These are phyloP conservation scores for Brachypodius melanocephalos DNA, from an alignment of 2,113 vertebrate genomes.

Conservation along the genomic window DNA sequence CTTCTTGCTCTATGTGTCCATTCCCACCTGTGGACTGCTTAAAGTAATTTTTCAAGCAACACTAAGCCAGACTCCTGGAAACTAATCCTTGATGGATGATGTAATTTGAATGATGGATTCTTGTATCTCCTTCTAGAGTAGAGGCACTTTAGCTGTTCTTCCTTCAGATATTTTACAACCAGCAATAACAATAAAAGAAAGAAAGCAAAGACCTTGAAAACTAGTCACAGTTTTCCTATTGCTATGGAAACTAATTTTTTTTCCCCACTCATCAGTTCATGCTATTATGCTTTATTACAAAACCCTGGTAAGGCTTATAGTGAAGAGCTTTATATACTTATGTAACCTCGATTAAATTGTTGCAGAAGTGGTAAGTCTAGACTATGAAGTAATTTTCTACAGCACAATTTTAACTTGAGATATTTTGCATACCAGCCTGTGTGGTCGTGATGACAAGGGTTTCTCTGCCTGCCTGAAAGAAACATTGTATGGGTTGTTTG, in stretches of 20 bases:
- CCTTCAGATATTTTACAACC: constrained; percentile 24
- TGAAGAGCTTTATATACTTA: neutral
- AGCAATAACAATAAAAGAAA: constrained; percentile 16
- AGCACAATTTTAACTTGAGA: neutral
- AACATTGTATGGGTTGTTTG: neutral
- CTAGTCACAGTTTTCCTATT: neutral
- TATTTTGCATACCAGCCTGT: neutral
- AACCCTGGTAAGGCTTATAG: neutral
- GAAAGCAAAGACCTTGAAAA: constrained; percentile 8
- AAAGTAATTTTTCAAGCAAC: neutral
- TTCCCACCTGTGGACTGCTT: neutral
- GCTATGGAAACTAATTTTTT: constrained; percentile 1
- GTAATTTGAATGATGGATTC: constrained; percentile 21
- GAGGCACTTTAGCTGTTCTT: neutral
- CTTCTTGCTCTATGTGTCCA: neutral
- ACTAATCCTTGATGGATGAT: neutral
- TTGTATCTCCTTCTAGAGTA: neutral
- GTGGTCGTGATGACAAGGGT: neutral
- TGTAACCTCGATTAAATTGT: neutral
- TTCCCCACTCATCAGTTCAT: neutral
- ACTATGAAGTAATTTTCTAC: neutral
- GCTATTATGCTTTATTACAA: constrained; percentile 30
- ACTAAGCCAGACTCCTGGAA: neutral
- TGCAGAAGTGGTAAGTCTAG: neutral
- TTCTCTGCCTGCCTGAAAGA: neutral